phyloP scores from a whole-genome alignment of 1,140 invertebrate species.

The Trichomalopsis sarcophagae region DNA sequence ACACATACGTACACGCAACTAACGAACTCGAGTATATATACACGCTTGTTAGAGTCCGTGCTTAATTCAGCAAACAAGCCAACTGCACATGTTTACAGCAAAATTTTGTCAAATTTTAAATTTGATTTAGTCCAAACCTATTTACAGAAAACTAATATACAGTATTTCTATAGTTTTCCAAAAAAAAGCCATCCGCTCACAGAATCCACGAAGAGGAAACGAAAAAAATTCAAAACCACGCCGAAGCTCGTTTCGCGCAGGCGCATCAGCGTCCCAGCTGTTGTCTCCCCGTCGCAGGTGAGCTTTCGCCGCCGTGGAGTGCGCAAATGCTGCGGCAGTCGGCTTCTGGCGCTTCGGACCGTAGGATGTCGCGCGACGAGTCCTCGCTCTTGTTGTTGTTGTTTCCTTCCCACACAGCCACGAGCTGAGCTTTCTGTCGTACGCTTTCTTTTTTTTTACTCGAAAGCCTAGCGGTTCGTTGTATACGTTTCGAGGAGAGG shows the following conservation, averaged over 20 bases:
- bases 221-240: neutral
- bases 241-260: neutral
- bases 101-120: no score
- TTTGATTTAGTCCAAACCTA: no score
- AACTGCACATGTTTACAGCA: no score
- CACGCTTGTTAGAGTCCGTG: neutral
- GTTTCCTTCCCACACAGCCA: no score
- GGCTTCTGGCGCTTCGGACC: neutral
- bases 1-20: no score
- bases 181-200: no score
- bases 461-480: neutral
- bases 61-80: no score
- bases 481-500: neutral
- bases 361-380: slow-evolving; percentile 1
- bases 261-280: neutral
- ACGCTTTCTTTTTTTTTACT: neutral
- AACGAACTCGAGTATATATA: neutral
- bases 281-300: neutral
- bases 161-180: no score
- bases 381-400: neutral
- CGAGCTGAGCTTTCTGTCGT: neutral
- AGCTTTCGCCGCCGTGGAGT: slow-evolving; percentile 19
- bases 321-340: slow-evolving; percentile 35
- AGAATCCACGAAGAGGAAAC: neutral
- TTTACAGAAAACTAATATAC: no score